Base-by-base conservation (phyloP, 1,140 invertebrate genomes). In the Scaptodrosophila lebanonensis region DNA sequence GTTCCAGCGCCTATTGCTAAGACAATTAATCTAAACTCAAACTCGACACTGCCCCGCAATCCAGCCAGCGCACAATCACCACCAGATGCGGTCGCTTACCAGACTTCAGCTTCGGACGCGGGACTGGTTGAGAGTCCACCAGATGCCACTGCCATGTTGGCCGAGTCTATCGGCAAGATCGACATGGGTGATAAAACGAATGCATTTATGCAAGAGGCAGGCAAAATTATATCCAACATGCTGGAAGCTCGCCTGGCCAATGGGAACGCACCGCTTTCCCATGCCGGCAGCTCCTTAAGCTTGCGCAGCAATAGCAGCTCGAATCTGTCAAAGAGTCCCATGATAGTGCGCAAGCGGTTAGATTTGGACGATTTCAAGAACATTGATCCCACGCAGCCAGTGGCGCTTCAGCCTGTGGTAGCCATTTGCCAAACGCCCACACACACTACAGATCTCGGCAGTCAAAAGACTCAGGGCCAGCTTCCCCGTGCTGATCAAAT, bases 141-240 rank as follows among this genome's bases (percentile, higher is more conserved):
- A 2, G 54, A 77, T 47, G 71, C 85, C 50, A 86, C 83, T 0
- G 64, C 72, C 2, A 64, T 86, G 71, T 29, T 86, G 7, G 58
- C 77, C 20, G 67, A 83, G 3, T 85, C 84, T 9, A 44, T 86
- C 29, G 66, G 76, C 18, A 63, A 56, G 42, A 77, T 86, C n/a
- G 62, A 83, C 18, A 85, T 84, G 63, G 75, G 79, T 15, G 59
- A 75, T n/a, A 82, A 86, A n/a, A 85, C 73, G n/a, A 62, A 83
- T 4, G 83, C 82, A 11, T 85, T 86, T n/a, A 83, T 83, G 67
- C 56, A 82, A 27, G 83, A 86, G 16, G 83, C 85, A 0, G 72
- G 84, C 9, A 86, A 86, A 40, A 84, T 86, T 16, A 85, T 86
- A 7, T 79, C 82, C 16, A 84, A 71, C 27, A 86, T 86, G 85